A percentile compares a stretch with the other conserved stretches of the same genome.
These are phyloP conservation scores for Heliconius eleuchia DNA, from an alignment of 1,140 invertebrate genomes.

Conservation along the genomic window DNA sequence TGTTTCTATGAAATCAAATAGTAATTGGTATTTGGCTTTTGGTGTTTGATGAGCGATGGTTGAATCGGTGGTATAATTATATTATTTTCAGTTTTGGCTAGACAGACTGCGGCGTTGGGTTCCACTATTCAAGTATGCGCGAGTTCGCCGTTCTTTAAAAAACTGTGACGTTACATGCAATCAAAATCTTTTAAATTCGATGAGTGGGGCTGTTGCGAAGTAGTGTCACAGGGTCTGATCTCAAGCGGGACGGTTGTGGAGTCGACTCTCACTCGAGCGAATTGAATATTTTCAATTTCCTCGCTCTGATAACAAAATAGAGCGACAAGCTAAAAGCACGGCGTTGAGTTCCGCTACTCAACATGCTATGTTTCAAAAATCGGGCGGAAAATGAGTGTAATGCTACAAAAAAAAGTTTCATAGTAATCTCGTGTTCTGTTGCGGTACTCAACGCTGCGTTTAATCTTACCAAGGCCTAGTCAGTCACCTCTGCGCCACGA, in stretches of 20 bases:
- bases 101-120: too few relatives aligned
- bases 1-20: not conserved
- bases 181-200: too few relatives aligned
- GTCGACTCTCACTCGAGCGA: not conserved
- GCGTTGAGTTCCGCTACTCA: not conserved
- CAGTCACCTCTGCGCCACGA: not conserved
- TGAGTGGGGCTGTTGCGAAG: too few relatives aligned
- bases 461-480: not conserved
- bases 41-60: not conserved
- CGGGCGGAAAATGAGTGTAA: not conserved
- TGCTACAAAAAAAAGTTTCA: too few relatives aligned
- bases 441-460: too few relatives aligned
- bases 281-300: not conserved
- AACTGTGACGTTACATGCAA: too few relatives aligned
- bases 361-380: not conserved
- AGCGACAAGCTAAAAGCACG: not conserved
- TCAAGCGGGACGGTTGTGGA: not conserved
- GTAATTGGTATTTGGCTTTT: constrained; percentile 10
- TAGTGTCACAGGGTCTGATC: too few relatives aligned
- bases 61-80: too few relatives aligned
- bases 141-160: too few relatives aligned
- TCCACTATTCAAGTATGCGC: too few relatives aligned
- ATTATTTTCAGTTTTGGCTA: too few relatives aligned
- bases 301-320: not conserved
- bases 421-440: too few relatives aligned